phyloP scores from a whole-genome alignment of 2,888 invertebrate genomes.

The Sarcophaga carnaria region DNA sequence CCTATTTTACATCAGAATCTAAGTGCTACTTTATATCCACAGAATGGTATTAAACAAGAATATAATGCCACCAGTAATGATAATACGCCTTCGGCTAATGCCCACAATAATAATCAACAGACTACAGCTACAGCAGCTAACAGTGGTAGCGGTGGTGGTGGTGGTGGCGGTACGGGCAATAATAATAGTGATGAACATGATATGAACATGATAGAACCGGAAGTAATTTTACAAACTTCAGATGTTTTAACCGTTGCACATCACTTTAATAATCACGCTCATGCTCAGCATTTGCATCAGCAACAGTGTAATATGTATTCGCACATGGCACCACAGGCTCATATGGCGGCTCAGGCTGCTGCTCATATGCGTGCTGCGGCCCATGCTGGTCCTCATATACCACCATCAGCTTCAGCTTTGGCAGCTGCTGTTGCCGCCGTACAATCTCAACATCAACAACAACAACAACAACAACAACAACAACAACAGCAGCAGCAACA shows the following conservation, averaged over 20 bases:
- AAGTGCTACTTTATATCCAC: slow-evolving; percentile 76
- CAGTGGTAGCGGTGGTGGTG: slow-evolving; percentile 38
- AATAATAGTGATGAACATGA: slow-evolving; percentile 74
- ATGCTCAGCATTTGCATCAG: slow-evolving; percentile 74
- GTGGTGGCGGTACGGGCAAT: slow-evolving; percentile 34
- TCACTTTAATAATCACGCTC: slow-evolving; percentile 75
- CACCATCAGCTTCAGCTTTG: slow-evolving; percentile 70
- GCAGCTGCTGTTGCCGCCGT: slow-evolving; percentile 67
- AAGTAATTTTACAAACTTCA: slow-evolving; percentile 78
- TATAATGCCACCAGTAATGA: slow-evolving; percentile 67
- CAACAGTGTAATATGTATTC: slow-evolving; percentile 79
- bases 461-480: slow-evolving; percentile 70
- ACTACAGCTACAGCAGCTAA: slow-evolving; percentile 39
- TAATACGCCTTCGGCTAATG: slow-evolving; percentile 66
- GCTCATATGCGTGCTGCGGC: slow-evolving; percentile 75
- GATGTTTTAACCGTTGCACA: slow-evolving; percentile 77
- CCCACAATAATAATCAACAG: slow-evolving; percentile 63
- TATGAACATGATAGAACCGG: slow-evolving; percentile 77
- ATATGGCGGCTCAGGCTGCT: slow-evolving; percentile 73
- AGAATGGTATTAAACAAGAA: slow-evolving; percentile 79
- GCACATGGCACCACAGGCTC: slow-evolving; percentile 79
- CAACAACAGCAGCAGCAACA: slow-evolving; percentile 70
- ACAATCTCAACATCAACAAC: slow-evolving; percentile 72
- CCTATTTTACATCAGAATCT: slow-evolving; percentile 79
- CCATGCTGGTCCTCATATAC: slow-evolving; percentile 70